phyloP scores from a whole-genome alignment of 2,888 invertebrate species.

The Elegia similella region DNA sequence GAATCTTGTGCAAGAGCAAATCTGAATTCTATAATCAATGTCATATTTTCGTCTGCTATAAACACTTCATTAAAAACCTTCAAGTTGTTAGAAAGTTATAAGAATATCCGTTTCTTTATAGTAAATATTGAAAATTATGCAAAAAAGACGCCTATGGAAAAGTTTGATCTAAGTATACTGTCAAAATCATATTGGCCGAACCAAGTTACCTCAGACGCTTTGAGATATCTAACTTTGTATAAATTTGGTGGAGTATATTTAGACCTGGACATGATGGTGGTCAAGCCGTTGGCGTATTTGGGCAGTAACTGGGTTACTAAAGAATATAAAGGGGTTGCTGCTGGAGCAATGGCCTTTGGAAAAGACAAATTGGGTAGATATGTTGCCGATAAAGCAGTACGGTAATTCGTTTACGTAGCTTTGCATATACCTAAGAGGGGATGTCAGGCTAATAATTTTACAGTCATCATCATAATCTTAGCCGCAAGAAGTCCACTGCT shows the following conservation, averaged over 20 bases:
- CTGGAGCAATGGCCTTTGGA: not conserved
- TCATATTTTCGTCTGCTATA: not conserved
- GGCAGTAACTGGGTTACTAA: constrained; percentile 42
- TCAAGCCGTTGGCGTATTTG: constrained; percentile 79
- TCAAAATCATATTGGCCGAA: constrained; percentile 61
- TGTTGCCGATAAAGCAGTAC: too few relatives aligned
- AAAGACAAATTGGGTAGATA: not conserved
- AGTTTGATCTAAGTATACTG: not conserved
- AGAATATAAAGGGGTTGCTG: not conserved
- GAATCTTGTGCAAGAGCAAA: not conserved
- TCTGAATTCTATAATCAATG: not conserved
- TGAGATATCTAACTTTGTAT: constrained; percentile 85
- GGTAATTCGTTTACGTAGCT: too few relatives aligned
- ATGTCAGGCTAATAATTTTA: too few relatives aligned
- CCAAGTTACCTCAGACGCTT: constrained; percentile 84
- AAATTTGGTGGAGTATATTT: constrained; percentile 90
- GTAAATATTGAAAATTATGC: not conserved
- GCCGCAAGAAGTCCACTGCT: too few relatives aligned
- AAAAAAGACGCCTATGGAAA: not conserved
- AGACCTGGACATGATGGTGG: constrained; percentile 87
- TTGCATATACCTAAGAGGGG: too few relatives aligned
- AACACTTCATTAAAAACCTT: not conserved
- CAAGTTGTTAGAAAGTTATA: not conserved
- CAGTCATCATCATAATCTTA: too few relatives aligned
- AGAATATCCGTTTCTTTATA: not conserved